Conservation (phyloP, 2,888 invertebrate genomes). For the Ectemnius lituratus region DNA sequence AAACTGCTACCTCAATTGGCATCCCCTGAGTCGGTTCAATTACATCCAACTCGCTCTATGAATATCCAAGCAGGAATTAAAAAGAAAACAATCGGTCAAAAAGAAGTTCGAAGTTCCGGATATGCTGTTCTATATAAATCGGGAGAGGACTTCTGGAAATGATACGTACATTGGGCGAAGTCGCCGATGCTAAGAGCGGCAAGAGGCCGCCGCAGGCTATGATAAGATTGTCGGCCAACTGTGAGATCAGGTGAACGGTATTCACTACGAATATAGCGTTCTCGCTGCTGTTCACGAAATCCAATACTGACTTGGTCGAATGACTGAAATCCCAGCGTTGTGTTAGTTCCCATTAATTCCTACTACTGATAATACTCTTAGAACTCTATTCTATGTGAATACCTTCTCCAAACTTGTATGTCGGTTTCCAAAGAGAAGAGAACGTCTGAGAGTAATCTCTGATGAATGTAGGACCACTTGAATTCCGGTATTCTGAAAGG, state of each 20-base stretch:
- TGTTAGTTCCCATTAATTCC: background rate
- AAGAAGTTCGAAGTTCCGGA: constrained; percentile 29
- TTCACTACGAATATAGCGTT: constrained; percentile 99
- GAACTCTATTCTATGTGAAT: constrained; percentile 32
- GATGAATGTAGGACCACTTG: constrained; percentile 99
- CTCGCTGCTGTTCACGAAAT: constrained; percentile 98
- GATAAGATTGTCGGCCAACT: constrained; percentile 98
- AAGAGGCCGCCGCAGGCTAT: constrained; percentile 98
- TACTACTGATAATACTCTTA: background rate
- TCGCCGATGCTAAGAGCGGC: constrained; percentile 97
- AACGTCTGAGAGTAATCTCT: constrained; percentile 96
- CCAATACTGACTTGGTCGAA: constrained; percentile 97
- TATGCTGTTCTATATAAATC: constrained; percentile 37
- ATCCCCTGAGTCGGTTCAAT: constrained; percentile 99
- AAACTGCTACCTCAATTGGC: constrained; percentile 98
- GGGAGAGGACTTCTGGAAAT: background rate
- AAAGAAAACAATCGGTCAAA: constrained; percentile 34
- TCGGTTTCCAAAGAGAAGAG: constrained; percentile 98
- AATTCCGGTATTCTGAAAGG: constrained; percentile 99
- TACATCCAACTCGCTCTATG: constrained; percentile 97
- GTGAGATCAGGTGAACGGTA: constrained; percentile 99
- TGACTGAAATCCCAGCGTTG: constrained; percentile 83
- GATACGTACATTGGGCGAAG: constrained; percentile 95
- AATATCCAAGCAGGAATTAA: constrained; percentile 57
- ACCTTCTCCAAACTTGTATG: constrained; percentile 92